These are phyloP conservation scores for Palaemon carinicauda DNA, from an alignment of 1,140 invertebrate genomes.

Conservation along the genomic window DNA sequence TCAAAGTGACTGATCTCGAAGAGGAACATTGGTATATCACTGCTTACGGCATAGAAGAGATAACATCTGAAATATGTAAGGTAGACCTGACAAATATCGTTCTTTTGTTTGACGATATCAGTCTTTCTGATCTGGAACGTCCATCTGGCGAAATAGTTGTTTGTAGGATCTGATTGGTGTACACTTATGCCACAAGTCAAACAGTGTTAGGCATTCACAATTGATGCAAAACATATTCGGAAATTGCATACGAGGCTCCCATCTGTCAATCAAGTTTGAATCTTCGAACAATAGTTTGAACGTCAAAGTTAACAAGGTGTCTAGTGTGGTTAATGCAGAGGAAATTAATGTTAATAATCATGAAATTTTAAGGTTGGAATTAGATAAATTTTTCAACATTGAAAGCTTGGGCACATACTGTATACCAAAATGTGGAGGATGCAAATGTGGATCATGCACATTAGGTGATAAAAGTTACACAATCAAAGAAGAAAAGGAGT, in stretches of 20 bases:
- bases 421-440: slow-evolving; percentile 9
- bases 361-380: background rate
- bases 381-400: background rate
- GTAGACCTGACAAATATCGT: background rate
- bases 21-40: no score
- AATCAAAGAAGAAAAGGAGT: slow-evolving; percentile 25
- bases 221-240: background rate
- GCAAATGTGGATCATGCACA: no score
- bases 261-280: background rate
- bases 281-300: background rate
- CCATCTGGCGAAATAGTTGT: background rate
- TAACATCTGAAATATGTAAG: no score
- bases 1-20: no score
- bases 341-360: background rate
- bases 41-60: no score
- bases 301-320: no score
- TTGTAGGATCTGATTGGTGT: slow-evolving; percentile 6
- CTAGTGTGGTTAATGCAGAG: background rate
- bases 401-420: background rate
- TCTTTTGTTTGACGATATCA: background rate
- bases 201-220: background rate
- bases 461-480: no score
- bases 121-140: background rate
- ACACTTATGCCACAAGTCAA: no score
- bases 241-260: background rate